phyloP scores from a whole-genome alignment of 2,113 vertebrate species.

The Ictalurus furcatus region DNA sequence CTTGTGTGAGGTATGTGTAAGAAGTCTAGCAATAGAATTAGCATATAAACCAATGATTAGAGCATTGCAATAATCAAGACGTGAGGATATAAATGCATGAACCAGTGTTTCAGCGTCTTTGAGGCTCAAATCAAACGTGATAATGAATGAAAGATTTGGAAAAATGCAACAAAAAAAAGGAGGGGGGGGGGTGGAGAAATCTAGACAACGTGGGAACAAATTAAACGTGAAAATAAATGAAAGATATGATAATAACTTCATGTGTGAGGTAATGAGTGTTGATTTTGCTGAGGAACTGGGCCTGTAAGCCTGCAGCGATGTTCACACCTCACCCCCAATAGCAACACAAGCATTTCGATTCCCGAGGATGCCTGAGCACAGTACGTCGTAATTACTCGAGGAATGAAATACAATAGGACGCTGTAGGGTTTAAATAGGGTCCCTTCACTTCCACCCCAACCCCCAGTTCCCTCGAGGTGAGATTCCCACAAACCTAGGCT shows the following conservation, averaged over 20 bases:
- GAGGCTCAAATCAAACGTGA: neutral
- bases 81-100: no score
- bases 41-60: no score
- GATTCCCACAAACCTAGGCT: conserved; percentile 63
- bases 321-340: neutral
- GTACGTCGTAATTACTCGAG: conserved; percentile 22
- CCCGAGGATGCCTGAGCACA: neutral
- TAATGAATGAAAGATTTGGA: neutral
- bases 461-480: conserved; percentile 36
- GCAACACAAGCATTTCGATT: conserved; percentile 31
- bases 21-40: no score
- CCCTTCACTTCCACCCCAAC: conserved; percentile 48
- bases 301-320: conserved; percentile 23
- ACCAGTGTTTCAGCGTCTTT: no score
- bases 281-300: conserved; percentile 30
- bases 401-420: conserved; percentile 39
- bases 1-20: no score
- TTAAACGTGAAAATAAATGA: neutral
- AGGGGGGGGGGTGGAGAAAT: neutral
- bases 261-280: neutral
- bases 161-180: neutral
- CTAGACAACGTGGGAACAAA: neutral
- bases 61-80: no score
- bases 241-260: neutral
- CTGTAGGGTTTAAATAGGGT: conserved; percentile 58